These are phyloP conservation scores for Ictidomys tridecemlineatus DNA, from an alignment of 2,113 vertebrate species.

Conservation along the genomic window DNA sequence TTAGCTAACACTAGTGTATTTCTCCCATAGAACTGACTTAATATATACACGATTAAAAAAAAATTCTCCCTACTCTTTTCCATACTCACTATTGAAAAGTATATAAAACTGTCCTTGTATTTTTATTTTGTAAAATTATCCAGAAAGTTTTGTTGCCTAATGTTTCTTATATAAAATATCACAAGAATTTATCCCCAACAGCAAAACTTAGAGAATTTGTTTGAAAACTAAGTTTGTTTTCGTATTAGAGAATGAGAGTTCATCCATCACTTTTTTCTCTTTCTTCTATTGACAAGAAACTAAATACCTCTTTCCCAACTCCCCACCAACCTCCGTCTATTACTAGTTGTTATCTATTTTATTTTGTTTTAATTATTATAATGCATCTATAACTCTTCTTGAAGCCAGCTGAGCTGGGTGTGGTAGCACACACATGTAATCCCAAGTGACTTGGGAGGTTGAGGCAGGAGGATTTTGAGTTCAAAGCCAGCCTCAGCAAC, in stretches of 20 bases:
- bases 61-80: neutral
- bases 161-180: slow-evolving; percentile 25
- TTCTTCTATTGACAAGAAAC: slow-evolving; percentile 33
- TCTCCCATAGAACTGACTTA: neutral
- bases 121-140: slow-evolving; percentile 40
- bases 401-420: neutral
- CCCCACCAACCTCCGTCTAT: neutral
- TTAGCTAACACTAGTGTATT: slow-evolving; percentile 20
- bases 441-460: too few species aligned
- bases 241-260: neutral
- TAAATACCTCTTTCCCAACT: neutral
- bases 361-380: slow-evolving; percentile 6
- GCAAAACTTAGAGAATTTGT: neutral
- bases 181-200: slow-evolving; percentile 30
- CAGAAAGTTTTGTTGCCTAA: slow-evolving; percentile 30
- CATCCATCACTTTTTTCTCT: neutral
- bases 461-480: too few species aligned
- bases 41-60: neutral
- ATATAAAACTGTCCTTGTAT: neutral
- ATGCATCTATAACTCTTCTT: slow-evolving; percentile 17
- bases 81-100: neutral
- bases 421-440: too few species aligned
- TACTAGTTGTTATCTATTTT: slow-evolving; percentile 32
- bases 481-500: too few species aligned
- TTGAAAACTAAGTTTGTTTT: neutral